Evolutionary conservation across 2,888 invertebrate species (phyloP), one percentile per base, ranked within the genome.

Genomic region (Drosophila lutescens): DNA sequence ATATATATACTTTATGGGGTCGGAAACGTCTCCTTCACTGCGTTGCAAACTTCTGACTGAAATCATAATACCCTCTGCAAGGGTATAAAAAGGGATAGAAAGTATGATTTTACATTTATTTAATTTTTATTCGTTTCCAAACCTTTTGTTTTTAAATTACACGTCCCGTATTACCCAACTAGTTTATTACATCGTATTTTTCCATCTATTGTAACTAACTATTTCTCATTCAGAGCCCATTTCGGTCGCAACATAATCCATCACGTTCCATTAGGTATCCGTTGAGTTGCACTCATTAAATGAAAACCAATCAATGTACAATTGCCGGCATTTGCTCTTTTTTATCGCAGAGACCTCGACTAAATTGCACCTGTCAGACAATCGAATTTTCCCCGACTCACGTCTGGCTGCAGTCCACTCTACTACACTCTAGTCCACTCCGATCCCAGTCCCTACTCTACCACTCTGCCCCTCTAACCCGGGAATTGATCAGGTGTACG

Each of bases 321-420:
- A 60, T 57, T 54, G 67, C 13, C 55, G 72, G 60, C 69, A 46
- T 20, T 23, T 20, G 23, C n/a, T 30, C n/a, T 49, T 49, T 46
- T 60, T 61, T 50, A 40, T 49, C 51, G 58, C 57, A 20, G 67
- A 78, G 76, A 78, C 82, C 76, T 85, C 76, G 86, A 60, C 69
- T 83, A 85, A 85, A 83, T 81, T 83, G 76, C 86, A 86, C 88
- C 85, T 85, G 88, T 85, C 85, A 87, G 51, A 77, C 76, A 80
- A 79, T 85, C 77, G 69, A 67, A 76, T 65, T 34, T 51, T 59
- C 32, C 53, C 49, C 51, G 51, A 36, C 58, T 50, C 57, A 51
- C 36, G 30, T 44, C 36, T 43, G 54, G 54, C 9, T 32, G 10
- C 32, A 4, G 32, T 34, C 32, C 32, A 34, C 32, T 34, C 34